A percentile compares a stretch with the other conserved stretches of the same genome.
Conservation (phyloP, 2,888 invertebrate genomes). For the Melikaiella ostensackeni region DNA sequence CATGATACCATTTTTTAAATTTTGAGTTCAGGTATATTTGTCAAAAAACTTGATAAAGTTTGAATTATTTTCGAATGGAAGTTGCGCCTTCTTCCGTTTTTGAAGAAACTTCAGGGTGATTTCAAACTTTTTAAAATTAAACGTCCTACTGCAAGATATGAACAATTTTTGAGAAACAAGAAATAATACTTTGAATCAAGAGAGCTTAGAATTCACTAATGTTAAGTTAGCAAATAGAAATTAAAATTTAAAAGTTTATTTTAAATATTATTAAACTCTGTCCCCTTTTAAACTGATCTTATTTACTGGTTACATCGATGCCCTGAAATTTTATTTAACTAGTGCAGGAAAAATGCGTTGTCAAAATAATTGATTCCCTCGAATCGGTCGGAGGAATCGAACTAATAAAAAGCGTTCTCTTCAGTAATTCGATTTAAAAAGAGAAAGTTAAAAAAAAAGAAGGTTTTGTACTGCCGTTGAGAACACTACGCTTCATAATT, state of each 20-base stretch:
- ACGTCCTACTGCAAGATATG: background rate
- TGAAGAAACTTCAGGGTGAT: background rate
- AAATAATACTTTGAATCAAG: no score
- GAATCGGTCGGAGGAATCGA: background rate
- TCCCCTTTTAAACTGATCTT: no score
- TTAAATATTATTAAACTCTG: no score
- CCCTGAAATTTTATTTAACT: background rate
- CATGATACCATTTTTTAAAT: no score
- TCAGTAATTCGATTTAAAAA: background rate
- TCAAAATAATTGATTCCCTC: background rate
- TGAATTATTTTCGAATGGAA: background rate
- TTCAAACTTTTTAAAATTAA: background rate
- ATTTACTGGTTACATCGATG: background rate
- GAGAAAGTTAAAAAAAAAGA: slow-evolving; percentile 16
- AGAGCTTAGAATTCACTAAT: no score
- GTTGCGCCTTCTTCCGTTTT: background rate
- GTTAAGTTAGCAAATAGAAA: no score
- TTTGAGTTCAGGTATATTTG: no score
- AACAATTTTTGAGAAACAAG: no score
- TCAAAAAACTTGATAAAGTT: no score
- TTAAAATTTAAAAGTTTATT: no score
- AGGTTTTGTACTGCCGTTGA: background rate
- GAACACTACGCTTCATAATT: slow-evolving; percentile 4
- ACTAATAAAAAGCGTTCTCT: background rate
- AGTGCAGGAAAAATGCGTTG: slow-evolving; percentile 14